Evolutionary conservation across 2,888 invertebrate genomes (phyloP), one percentile per base, ranked within the genome.

Genomic region (Melanostoma scalare): DNA sequence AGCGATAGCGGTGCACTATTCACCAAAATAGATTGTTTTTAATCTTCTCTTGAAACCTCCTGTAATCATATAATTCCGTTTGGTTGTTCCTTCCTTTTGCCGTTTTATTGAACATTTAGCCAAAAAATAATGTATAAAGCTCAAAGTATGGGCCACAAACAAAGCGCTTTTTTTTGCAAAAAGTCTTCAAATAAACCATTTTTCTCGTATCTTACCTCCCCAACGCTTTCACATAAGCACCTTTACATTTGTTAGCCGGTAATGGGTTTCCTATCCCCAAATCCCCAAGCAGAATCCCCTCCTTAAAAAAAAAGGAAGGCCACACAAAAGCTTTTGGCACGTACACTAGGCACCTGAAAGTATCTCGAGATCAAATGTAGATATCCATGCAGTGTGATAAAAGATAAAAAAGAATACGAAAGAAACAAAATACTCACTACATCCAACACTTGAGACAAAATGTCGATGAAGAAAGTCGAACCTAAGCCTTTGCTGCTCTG

Each of bases 171-270:
- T 20, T 20, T 20, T 20, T 20, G 20, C 20, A 20, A 20, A 20
- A 63, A 63, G 50, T 63, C 63, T 50, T 50, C 38, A 48, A 50
- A 63, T 50, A 63, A 63, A 38, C 48, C 50, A 50, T 63, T 63
- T 38, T 38, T 48, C 33, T 63, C 48, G 36, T 63, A 50, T 50
- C 31, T 50, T 63, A 63, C 50, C 38, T 63, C 50, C 50, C 50
- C 4, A 46, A 50, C 20, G 30, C 46, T n/a, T 31, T 50, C 61
- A 68, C 56, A 55, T 46, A 35, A 75, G 75, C 69, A 69, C 75
- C 75, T 78, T 61, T 73, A 68, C 73, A 77, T 82, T 82, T 78
- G 82, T 82, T 73, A 65, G 78, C 82, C 82, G 77, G 73, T 69
- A 82, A 82, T 82, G 73, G 77, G 50, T 73, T 77, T 82, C 52